Percentiles rank a stretch among this genome's conserved stretches.
Conservation (phyloP, 2,888 invertebrate genomes). For the Protophormia terraenovae region DNA sequence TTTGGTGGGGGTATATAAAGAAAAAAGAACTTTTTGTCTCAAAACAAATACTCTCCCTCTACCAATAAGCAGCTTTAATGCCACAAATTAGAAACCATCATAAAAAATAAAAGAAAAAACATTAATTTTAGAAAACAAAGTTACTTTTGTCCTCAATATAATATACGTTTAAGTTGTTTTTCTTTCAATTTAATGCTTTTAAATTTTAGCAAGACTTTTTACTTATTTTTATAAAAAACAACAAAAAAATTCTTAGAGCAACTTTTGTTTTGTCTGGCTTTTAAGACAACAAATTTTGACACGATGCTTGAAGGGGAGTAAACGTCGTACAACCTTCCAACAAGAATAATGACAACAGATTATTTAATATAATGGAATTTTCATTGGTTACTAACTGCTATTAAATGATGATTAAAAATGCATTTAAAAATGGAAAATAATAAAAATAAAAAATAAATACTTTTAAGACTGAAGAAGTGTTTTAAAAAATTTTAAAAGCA, state of each 20-base stretch:
- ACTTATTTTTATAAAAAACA: background rate
- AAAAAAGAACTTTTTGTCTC: background rate
- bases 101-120: no score
- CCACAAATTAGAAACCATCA: background rate
- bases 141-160: background rate
- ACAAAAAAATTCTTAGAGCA: background rate
- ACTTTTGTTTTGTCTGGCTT: background rate
- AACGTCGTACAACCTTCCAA: background rate
- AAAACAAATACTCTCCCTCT: background rate
- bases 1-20: no score
- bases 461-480: no score
- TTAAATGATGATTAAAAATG: background rate
- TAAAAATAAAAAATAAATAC: background rate
- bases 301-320: no score
- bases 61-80: background rate
- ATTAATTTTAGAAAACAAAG: background rate
- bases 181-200: background rate
- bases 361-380: slow-evolving; percentile 7
- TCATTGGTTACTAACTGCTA: slow-evolving; percentile 25
- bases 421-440: background rate
- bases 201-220: background rate
- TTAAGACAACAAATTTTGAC: background rate
- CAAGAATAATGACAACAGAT: slow-evolving; percentile 26
- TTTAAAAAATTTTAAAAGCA: no score
- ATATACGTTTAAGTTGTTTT: background rate